Percentiles rank a stretch among this genome's conserved stretches.
Conservation (phyloP, 1,140 invertebrate genomes). For the Trachymyrmex cornetzi region DNA sequence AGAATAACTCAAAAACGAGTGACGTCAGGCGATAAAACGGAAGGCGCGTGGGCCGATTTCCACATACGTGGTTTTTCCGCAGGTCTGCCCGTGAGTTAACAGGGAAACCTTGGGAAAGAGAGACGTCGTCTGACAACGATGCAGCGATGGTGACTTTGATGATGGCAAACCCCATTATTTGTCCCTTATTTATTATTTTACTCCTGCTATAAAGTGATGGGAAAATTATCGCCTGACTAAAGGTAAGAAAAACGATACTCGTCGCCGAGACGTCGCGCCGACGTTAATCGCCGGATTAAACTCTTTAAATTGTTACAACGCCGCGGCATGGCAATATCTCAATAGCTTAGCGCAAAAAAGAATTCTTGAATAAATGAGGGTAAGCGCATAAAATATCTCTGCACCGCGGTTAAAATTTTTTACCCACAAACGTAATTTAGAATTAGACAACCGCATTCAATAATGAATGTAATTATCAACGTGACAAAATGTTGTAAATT, state of each 20-base stretch:
- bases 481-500: neutral
- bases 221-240: slow-evolving; percentile 30
- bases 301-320: slow-evolving; percentile 24
- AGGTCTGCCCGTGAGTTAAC: slow-evolving; percentile 43
- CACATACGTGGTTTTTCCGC: slow-evolving; percentile 63
- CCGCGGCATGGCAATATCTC: neutral
- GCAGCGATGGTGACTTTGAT: slow-evolving; percentile 26
- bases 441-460: neutral
- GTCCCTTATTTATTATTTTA: slow-evolving; percentile 15
- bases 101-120: slow-evolving; percentile 1
- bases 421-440: slow-evolving; percentile 1
- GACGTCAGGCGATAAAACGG: slow-evolving; percentile 52
- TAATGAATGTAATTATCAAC: neutral
- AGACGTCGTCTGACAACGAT: neutral
- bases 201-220: neutral
- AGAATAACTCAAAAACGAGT: slow-evolving; percentile 59
- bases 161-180: slow-evolving; percentile 23
- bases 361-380: slow-evolving; percentile 25
- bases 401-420: neutral
- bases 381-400: slow-evolving; percentile 13
- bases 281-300: slow-evolving; percentile 52
- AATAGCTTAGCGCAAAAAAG: slow-evolving; percentile 13
- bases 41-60: slow-evolving; percentile 61
- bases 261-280: slow-evolving; percentile 37
- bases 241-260: slow-evolving; percentile 49